Evolutionary conservation across 2,797 vertebrate species (phyloP), one percentile per base, ranked within the genome.

Genomic region (Tokudaia tokunoshimensis): DNA sequence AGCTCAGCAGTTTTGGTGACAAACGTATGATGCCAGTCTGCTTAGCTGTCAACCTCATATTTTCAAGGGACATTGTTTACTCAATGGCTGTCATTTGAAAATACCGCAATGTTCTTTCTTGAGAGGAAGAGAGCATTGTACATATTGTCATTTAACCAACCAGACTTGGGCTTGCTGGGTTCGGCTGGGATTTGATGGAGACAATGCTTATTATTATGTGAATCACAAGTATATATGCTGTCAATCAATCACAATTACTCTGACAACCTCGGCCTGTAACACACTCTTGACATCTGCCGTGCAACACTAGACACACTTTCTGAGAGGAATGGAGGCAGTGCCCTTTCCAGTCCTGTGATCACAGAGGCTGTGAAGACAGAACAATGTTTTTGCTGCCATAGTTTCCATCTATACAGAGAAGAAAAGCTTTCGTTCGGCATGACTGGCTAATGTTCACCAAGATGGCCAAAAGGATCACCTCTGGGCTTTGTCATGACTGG

Each of bases 61-160:
- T 95, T 97, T 91, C 89, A 89, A 95, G 92, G 95, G 89, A 96
- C n/a, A 85, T 1, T 94, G 87, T 92, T 97, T 92, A 93, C 76
- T 31, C 41, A 6, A 94, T 3, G 26, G 14, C 92, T 97, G 37
- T 63, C 92, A 96, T 93, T 88, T 85, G 61, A 97, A 96, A 97
- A 93, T 88, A 79, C 80, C 31, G 67, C 81, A 82, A 78, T 80
- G 50, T 65, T 80, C 65, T 79, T 92, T 67, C 78, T 87, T 50
- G 63, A 82, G 85, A 94, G 44, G 57, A 19, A 93, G 75, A 94
- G 93, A 88, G 65, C 74, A 59, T 97, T 94, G 59, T 90, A 86
- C 92, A 92, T 26, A 72, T 91, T 97, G 87, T 89, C 93, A 88
- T 83, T 96, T 91, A 94, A 57, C 67, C 72, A 85, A 72, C 47